Evolutionary conservation across 2,113 vertebrate species (phyloP).

Genomic region (Trogon surrucura): DNA sequence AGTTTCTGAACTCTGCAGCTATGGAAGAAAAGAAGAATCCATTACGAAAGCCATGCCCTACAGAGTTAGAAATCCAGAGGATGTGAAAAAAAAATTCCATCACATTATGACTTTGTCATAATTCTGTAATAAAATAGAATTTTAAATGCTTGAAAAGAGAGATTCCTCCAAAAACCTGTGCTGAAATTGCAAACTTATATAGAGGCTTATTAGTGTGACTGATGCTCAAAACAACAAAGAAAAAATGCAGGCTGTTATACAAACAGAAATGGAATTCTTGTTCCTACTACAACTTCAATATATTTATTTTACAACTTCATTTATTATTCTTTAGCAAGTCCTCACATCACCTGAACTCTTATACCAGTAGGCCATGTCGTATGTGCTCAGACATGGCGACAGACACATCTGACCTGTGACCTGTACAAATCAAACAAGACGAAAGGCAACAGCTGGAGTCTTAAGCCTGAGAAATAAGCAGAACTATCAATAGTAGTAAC

Average conservation of each 20-base stretch:
- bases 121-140: neutral
- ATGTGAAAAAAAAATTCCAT: neutral
- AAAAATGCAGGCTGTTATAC: neutral
- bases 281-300: neutral
- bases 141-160: neutral
- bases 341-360: neutral
- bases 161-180: neutral
- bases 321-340: neutral
- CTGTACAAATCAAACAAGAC: neutral
- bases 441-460: neutral
- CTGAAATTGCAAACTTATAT: neutral
- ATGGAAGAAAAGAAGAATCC: neutral
- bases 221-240: neutral
- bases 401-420: neutral
- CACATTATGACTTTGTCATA: neutral
- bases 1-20: neutral
- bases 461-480: neutral
- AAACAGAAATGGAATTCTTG: neutral
- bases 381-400: neutral
- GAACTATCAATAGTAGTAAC: neutral
- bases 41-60: neutral
- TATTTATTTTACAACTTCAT: neutral
- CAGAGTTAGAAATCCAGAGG: neutral
- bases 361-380: neutral
- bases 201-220: neutral